Evolutionary conservation across 2,113 vertebrate species (phyloP).

Genomic region (Polypterus bichir): DNA sequence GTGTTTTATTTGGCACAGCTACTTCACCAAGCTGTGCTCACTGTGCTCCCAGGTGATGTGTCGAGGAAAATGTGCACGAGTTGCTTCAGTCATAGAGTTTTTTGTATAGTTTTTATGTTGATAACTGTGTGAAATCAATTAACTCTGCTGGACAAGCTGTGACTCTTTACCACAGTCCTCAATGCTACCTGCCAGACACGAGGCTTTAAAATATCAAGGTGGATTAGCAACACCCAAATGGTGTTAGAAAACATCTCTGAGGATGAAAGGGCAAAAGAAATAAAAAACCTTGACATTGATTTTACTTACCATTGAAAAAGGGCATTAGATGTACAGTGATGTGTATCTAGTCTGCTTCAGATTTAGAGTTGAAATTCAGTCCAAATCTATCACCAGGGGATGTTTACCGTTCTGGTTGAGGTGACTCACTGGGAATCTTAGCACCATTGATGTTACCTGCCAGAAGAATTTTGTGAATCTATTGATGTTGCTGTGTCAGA

Average conservation of each 20-base stretch:
- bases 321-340: constrained; percentile 7
- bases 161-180: no score
- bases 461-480: constrained; percentile 5
- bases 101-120: no score
- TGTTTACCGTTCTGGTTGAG: constrained; percentile 9
- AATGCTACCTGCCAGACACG: no score
- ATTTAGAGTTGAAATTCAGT: constrained; percentile 2
- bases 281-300: constrained; percentile 4
- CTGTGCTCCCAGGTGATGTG: no score
- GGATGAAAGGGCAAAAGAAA: not conserved
- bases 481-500: constrained; percentile 8
- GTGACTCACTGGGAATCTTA: constrained; percentile 14
- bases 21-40: no score
- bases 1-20: no score
- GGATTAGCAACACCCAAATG: constrained; percentile 9
- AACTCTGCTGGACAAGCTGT: no score
- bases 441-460: not conserved
- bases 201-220: constrained; percentile 1
- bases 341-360: constrained; percentile 14
- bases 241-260: constrained; percentile 7
- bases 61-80: no score
- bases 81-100: no score
- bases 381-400: constrained; percentile 1
- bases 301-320: constrained; percentile 5
- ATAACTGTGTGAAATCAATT: no score